phyloP scores from a whole-genome alignment of 2,113 vertebrate genomes.

The Garra rufa region DNA sequence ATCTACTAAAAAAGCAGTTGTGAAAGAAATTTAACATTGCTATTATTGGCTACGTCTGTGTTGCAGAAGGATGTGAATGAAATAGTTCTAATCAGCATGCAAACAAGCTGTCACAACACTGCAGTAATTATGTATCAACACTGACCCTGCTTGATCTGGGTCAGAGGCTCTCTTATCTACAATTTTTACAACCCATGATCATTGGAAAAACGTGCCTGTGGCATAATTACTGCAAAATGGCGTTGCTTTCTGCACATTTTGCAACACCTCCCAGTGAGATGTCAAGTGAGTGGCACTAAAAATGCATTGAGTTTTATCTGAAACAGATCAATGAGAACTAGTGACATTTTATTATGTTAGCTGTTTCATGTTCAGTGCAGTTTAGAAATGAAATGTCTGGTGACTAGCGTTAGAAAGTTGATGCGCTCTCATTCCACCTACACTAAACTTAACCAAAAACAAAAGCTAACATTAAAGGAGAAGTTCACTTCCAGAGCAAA shows the following conservation, averaged over 20 bases:
- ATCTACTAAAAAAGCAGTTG: too few species aligned
- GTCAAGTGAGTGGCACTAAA: neutral
- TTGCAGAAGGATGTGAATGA: neutral
- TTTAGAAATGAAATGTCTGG: neutral
- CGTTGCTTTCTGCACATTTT: neutral
- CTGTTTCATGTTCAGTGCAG: neutral
- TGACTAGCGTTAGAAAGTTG: neutral
- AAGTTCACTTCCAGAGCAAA: too few species aligned
- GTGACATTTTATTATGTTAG: neutral
- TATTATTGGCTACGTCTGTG: neutral
- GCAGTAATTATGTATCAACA: neutral
- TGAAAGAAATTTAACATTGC: too few species aligned
- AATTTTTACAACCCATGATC: neutral
- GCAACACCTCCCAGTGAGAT: neutral
- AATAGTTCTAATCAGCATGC: neutral
- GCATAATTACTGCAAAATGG: neutral
- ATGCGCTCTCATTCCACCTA: neutral
- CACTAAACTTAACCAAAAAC: neutral
- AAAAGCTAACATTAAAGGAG: neutral
- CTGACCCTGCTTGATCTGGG: neutral
- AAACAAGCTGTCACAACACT: slow-evolving; percentile 6
- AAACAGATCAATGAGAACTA: neutral
- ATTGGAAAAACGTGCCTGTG: neutral
- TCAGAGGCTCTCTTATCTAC: neutral
- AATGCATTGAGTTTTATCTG: neutral